Conservation (phyloP, 2,797 vertebrate genomes). For the Hippoglossus hippoglossus region DNA sequence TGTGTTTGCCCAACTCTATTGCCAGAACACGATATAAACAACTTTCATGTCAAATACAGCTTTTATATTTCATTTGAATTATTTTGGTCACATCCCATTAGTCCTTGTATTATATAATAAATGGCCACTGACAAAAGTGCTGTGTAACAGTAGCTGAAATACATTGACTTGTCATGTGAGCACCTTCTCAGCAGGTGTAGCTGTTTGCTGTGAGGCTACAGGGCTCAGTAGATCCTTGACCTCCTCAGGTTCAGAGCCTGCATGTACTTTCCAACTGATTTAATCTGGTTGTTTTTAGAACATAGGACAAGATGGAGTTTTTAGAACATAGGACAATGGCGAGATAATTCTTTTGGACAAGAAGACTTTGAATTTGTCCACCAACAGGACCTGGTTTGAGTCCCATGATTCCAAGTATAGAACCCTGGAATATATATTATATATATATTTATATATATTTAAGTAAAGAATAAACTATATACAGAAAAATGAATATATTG, state of each 20-base stretch:
- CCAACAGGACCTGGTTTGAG: too few species aligned
- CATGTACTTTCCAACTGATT: not conserved
- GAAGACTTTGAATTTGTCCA: too few species aligned
- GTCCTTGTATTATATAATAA: not conserved
- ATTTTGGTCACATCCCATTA: not conserved
- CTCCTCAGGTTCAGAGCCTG: not conserved
- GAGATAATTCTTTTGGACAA: too few species aligned
- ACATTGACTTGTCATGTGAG: constrained; percentile 3
- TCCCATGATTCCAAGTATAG: too few species aligned
- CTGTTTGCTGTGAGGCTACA: constrained; percentile 19
- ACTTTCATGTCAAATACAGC: not conserved
- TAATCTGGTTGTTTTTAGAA: not conserved
- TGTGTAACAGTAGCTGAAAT: not conserved
- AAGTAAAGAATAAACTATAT: too few species aligned
- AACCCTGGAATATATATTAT: too few species aligned
- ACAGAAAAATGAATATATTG: too few species aligned
- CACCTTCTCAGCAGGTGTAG: constrained; percentile 41
- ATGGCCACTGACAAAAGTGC: not conserved
- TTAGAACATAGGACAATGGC: too few species aligned
- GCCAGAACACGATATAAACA: too few species aligned
- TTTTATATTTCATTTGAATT: not conserved
- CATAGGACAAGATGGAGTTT: too few species aligned
- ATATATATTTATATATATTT: too few species aligned
- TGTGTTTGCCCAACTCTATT: too few species aligned
- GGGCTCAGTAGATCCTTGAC: not conserved